Evolutionary conservation across 2,797 vertebrate species (phyloP).

Genomic region (Phataginus tetradactyla): DNA sequence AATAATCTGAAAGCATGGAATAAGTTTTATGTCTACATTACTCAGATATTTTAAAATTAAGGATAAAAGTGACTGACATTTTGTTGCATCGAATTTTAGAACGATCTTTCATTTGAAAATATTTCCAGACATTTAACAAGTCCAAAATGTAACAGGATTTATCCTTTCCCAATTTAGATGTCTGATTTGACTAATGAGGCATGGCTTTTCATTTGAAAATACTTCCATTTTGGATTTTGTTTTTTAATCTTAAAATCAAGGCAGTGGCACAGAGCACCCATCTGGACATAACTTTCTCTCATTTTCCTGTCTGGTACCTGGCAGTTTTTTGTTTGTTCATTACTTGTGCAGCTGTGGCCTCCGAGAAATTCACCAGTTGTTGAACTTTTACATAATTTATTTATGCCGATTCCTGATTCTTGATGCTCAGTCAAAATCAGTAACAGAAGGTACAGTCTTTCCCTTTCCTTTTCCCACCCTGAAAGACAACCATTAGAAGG

Average conservation of each 20-base stretch:
- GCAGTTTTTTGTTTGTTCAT: not conserved
- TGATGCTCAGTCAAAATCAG: not conserved
- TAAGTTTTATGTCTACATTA: constrained; percentile 42
- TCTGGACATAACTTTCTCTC: not conserved
- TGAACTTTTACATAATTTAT: not conserved
- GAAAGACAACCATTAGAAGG: not conserved
- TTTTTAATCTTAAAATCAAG: constrained; percentile 61
- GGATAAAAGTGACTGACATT: constrained; percentile 69
- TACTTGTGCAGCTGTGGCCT: not conserved
- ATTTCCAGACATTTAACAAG: constrained; percentile 75
- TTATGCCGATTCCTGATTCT: not conserved
- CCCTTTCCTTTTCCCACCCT: not conserved
- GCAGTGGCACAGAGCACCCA: not conserved
- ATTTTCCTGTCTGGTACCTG: not conserved
- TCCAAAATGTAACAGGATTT: constrained; percentile 73
- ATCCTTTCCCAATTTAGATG: constrained; percentile 67
- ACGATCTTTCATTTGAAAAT: constrained; percentile 76
- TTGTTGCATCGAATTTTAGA: constrained; percentile 66
- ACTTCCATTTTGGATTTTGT: constrained; percentile 73
- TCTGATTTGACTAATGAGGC: constrained; percentile 75
- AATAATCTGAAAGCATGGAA: constrained; percentile 41
- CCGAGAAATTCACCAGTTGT: not conserved
- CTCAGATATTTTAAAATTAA: constrained; percentile 72
- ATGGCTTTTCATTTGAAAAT: constrained; percentile 59
- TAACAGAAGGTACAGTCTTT: not conserved